These are phyloP conservation scores for Zenarchopterus dispar DNA, from an alignment of 2,797 vertebrate genomes.

Conservation along the genomic window DNA sequence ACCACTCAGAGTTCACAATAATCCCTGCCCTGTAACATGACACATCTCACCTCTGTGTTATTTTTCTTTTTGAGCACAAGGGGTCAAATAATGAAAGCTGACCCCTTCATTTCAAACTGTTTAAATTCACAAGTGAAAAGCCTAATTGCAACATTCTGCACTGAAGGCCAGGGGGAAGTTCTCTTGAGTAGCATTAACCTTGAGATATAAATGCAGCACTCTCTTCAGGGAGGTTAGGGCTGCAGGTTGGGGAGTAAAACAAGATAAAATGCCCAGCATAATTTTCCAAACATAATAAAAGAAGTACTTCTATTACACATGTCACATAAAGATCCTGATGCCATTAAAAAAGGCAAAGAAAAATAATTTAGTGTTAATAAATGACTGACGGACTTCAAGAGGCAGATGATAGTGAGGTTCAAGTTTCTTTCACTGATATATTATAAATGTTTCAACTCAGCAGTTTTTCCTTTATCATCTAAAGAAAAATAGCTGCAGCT, in stretches of 20 bases:
- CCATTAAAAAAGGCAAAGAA: constrained; percentile 11
- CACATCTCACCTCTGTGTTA: constrained; percentile 60
- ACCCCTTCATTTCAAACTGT: constrained; percentile 65
- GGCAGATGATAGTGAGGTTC: no score
- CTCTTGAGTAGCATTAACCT: constrained; percentile 72
- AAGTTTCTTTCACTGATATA: neutral
- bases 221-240: constrained; percentile 38
- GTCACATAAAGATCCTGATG: neutral
- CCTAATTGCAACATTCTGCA: constrained; percentile 68
- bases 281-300: constrained; percentile 22
- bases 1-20: constrained; percentile 29
- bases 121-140: constrained; percentile 71
- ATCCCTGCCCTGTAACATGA: constrained; percentile 34
- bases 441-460: constrained; percentile 67
- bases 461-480: constrained; percentile 55
- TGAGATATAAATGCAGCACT: constrained; percentile 49
- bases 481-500: constrained; percentile 64
- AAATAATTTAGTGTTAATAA: constrained; percentile 2
- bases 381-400: no score
- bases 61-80: constrained; percentile 42
- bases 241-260: constrained; percentile 10
- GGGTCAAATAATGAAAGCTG: constrained; percentile 67
- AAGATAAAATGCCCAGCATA: constrained; percentile 21
- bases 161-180: constrained; percentile 64
- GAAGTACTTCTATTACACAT: constrained; percentile 14